Evolutionary conservation across 2,888 invertebrate genomes (phyloP).

Genomic region (Chaitophorus viminalis): DNA sequence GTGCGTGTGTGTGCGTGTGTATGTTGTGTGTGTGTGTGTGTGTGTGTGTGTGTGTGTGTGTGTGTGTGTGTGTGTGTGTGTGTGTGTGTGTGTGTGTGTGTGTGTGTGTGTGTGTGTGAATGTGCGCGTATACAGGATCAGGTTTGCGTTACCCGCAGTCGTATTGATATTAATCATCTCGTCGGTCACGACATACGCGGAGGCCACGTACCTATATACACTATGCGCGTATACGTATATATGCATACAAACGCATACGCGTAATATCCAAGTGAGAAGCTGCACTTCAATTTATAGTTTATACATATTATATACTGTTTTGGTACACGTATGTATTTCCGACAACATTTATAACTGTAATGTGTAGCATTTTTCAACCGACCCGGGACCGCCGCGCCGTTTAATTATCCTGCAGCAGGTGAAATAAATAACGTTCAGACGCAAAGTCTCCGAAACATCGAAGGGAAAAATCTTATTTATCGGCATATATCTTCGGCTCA

Average conservation of each 20-base stretch:
- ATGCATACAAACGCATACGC: background rate
- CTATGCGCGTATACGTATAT: background rate
- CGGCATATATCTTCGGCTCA: too few relatives aligned
- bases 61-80: background rate
- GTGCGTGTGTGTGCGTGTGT: background rate
- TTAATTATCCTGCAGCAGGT: background rate
- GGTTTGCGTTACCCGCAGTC: conserved; percentile 31
- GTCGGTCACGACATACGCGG: conserved; percentile 31
- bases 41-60: background rate
- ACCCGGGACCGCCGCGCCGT: background rate
- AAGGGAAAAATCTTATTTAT: too few relatives aligned
- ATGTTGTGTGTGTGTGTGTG: background rate
- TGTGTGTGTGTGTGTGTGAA: background rate
- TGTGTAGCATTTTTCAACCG: background rate
- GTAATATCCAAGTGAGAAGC: background rate
- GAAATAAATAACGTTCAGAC: background rate
- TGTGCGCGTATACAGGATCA: background rate
- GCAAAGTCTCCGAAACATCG: background rate
- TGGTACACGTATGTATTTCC: background rate
- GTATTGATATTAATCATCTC: conserved; percentile 45
- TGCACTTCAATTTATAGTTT: background rate
- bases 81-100: background rate
- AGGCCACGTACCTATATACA: background rate
- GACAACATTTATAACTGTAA: background rate
- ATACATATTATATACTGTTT: background rate